Evolutionary conservation across 2,888 invertebrate genomes (phyloP).

Genomic region (Caenorhabditis sp.): DNA sequence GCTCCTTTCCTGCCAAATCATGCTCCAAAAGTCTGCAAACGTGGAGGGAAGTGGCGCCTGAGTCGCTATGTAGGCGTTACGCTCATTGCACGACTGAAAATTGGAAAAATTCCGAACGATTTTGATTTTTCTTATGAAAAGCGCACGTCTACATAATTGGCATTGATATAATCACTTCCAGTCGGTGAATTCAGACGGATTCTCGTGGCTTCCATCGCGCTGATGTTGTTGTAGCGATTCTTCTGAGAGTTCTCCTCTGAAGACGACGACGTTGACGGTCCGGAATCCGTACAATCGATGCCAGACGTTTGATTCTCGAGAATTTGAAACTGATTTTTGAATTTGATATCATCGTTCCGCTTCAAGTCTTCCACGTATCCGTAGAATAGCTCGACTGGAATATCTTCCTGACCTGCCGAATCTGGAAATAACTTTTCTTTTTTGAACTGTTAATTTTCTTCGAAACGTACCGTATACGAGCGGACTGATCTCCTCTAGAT

Average conservation of each 20-base stretch:
- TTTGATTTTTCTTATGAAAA: neutral
- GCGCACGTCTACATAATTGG: slow-evolving; percentile 67
- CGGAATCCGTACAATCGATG: slow-evolving; percentile 22
- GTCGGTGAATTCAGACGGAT: slow-evolving; percentile 67
- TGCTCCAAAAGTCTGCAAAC: slow-evolving; percentile 70
- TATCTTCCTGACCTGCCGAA: slow-evolving; percentile 66
- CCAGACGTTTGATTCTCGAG: slow-evolving; percentile 23
- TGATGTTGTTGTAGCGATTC: slow-evolving; percentile 73
- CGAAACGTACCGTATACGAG: slow-evolving; percentile 72
- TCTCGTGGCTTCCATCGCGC: slow-evolving; percentile 73
- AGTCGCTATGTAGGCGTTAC: slow-evolving; percentile 77
- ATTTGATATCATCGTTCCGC: slow-evolving; percentile 69
- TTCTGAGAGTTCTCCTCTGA: slow-evolving; percentile 53
- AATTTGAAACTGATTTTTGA: slow-evolving; percentile 73
- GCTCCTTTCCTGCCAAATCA: slow-evolving; percentile 77
- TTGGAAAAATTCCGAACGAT: too few species aligned
- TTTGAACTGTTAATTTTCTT: neutral
- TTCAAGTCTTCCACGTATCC: slow-evolving; percentile 74
- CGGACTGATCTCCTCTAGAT: slow-evolving; percentile 70
- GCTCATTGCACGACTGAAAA: slow-evolving; percentile 69
- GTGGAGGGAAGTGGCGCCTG: slow-evolving; percentile 78
- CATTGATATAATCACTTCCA: slow-evolving; percentile 68
- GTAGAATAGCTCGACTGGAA: slow-evolving; percentile 75
- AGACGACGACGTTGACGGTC: slow-evolving; percentile 23
- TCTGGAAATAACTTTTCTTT: slow-evolving; percentile 47